Conservation (phyloP, 2,113 vertebrate species). For the Passer domesticus region DNA sequence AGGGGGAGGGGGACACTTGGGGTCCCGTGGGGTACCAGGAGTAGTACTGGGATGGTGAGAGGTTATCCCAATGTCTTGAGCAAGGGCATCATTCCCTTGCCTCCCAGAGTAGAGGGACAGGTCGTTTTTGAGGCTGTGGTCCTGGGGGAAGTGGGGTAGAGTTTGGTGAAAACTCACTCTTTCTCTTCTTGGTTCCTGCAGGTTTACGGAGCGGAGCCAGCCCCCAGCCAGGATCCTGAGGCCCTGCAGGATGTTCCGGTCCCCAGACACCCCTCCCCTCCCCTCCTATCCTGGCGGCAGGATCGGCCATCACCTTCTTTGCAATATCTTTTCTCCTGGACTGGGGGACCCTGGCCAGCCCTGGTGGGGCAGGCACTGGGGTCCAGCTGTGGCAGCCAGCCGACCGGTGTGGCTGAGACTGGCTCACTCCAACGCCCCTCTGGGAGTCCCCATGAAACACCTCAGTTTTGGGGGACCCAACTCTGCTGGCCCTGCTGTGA, state of each 20-base stretch:
- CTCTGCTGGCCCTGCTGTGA: not conserved
- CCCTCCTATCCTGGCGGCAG: not conserved
- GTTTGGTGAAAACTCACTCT: not conserved
- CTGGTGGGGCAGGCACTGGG: not conserved
- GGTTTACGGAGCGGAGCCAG: constrained; percentile 33
- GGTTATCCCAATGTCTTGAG: not conserved
- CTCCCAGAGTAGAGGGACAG: not conserved
- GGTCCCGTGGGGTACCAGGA: not conserved
- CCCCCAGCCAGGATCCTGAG: constrained; percentile 47
- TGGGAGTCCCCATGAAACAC: not conserved
- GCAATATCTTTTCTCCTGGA: constrained; percentile 44
- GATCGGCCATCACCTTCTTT: not conserved
- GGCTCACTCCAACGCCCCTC: not conserved
- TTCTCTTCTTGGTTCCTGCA: not conserved
- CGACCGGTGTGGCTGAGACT: accelerated
- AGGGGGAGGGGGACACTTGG: accelerated
- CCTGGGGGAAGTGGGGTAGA: not conserved
- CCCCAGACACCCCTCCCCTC: not conserved
- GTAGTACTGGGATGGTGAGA: accelerated
- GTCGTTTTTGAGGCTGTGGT: accelerated
- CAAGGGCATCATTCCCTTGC: not conserved
- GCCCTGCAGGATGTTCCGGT: not conserved
- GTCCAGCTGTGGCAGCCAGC: not conserved
- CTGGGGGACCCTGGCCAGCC: not conserved
- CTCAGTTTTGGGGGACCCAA: not conserved